phyloP scores from a whole-genome alignment of 2,797 vertebrate genomes.

The Podarcis siculus region DNA sequence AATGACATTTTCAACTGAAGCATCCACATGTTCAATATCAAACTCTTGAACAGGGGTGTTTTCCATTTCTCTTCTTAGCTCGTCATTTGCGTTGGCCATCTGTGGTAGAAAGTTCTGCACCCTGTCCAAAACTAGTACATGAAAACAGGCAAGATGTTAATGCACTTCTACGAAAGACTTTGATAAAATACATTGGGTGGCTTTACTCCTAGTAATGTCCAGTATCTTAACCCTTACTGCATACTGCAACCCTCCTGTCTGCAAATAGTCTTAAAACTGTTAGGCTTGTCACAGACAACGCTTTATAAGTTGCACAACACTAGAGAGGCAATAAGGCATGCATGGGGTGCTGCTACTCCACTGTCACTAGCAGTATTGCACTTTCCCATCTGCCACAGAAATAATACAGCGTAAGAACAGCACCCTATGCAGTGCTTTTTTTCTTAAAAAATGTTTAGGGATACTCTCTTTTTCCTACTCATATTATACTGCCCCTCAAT shows the following conservation, averaged over 20 bases:
- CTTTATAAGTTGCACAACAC: no score
- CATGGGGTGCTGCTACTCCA: not conserved
- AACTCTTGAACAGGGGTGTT: slow-evolving; percentile 80
- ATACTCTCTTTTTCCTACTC: no score
- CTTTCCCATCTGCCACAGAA: not conserved
- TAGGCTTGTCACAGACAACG: no score
- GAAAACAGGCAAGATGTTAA: slow-evolving; percentile 13
- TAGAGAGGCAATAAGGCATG: not conserved
- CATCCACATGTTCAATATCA: slow-evolving; percentile 88
- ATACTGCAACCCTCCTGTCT: not conserved
- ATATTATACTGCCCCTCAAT: no score
- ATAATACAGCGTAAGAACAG: not conserved
- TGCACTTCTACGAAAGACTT: not conserved
- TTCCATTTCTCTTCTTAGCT: slow-evolving; percentile 85
- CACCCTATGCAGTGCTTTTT: not conserved
- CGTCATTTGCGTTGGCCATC: slow-evolving; percentile 91
- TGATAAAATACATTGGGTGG: no score
- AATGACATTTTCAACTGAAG: slow-evolving; percentile 81
- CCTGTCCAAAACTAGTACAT: slow-evolving; percentile 84
- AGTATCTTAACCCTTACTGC: no score
- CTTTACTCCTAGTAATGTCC: no score
- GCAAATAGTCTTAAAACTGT: not conserved
- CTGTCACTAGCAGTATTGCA: not conserved
- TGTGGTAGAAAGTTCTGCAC: slow-evolving; percentile 91
- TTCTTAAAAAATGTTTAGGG: no score